A percentile compares a stretch with the other conserved stretches of the same genome.
phyloP scores from a whole-genome alignment of 92 coral and sea anemone genomes.

The Metridium senile region DNA sequence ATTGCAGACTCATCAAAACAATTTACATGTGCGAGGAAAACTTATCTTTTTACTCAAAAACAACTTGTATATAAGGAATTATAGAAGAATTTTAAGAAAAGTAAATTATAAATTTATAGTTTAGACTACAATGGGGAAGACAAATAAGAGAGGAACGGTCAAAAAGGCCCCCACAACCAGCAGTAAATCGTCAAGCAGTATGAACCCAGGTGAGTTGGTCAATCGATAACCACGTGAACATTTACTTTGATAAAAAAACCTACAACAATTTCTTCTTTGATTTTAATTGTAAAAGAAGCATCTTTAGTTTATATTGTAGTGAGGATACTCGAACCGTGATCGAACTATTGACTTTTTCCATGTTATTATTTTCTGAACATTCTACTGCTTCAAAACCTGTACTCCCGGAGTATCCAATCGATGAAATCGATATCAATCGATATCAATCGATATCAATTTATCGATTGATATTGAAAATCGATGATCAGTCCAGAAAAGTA shows the following conservation, averaged over 20 bases:
- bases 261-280: too few relatives aligned
- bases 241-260: not conserved
- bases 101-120: not conserved
- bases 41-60: too few relatives aligned
- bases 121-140: slow-evolving; percentile 64
- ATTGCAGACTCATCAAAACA: slow-evolving; percentile 27
- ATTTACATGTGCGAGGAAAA: slow-evolving; percentile 3
- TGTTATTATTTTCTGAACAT: too few relatives aligned
- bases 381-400: too few relatives aligned
- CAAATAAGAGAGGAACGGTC: slow-evolving; percentile 45
- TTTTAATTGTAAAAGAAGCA: too few relatives aligned
- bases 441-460: not conserved
- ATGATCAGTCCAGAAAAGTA: too few relatives aligned
- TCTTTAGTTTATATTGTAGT: too few relatives aligned
- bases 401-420: too few relatives aligned
- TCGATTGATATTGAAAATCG: too few relatives aligned
- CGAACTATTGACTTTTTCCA: not conserved
- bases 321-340: too few relatives aligned
- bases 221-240: not conserved
- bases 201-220: slow-evolving; percentile 68
- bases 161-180: slow-evolving; percentile 39
- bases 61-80: not conserved
- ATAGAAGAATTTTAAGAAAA: not conserved
- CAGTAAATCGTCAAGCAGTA: slow-evolving; percentile 65
- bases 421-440: not conserved